Conservation (phyloP, 2,888 invertebrate genomes). For the Phymatocera aterrima region DNA sequence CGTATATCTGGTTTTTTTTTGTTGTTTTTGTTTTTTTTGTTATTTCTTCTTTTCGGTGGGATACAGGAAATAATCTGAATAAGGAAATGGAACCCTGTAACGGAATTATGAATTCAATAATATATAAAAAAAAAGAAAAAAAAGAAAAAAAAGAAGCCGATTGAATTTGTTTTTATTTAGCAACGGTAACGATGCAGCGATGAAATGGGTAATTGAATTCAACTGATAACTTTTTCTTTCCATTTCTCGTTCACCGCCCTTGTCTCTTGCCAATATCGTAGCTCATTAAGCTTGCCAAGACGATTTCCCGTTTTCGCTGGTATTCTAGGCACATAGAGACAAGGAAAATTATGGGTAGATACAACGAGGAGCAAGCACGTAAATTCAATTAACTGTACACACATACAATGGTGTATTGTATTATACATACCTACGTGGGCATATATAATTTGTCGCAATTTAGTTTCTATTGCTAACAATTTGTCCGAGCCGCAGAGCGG, state of each 20-base stretch:
- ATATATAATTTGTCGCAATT: constrained; percentile 1
- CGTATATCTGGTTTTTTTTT: too few species aligned
- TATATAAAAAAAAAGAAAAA: constrained; percentile 47
- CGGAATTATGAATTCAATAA: constrained; percentile 58
- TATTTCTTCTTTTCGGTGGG: constrained; percentile 47
- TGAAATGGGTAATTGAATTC: constrained; percentile 5
- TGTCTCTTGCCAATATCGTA: background rate
- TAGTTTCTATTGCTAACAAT: background rate
- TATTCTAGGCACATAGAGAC: too few species aligned
- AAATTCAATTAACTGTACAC: too few species aligned
- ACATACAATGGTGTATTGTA: too few species aligned
- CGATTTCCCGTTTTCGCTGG: too few species aligned
- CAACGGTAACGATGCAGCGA: background rate
- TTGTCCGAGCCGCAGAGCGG: constrained; percentile 1
- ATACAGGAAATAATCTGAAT: constrained; percentile 63
- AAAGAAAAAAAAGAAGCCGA: background rate
- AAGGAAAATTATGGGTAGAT: background rate
- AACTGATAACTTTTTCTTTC: background rate
- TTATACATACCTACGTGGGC: background rate
- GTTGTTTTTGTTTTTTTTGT: background rate
- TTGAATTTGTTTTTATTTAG: background rate
- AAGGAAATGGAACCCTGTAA: constrained; percentile 63
- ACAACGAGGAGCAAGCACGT: too few species aligned
- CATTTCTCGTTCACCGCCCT: background rate
- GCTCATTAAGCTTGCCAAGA: too few species aligned